These are phyloP conservation scores for Menura novaehollandiae DNA, from an alignment of 2,113 vertebrate genomes.

Conservation along the genomic window DNA sequence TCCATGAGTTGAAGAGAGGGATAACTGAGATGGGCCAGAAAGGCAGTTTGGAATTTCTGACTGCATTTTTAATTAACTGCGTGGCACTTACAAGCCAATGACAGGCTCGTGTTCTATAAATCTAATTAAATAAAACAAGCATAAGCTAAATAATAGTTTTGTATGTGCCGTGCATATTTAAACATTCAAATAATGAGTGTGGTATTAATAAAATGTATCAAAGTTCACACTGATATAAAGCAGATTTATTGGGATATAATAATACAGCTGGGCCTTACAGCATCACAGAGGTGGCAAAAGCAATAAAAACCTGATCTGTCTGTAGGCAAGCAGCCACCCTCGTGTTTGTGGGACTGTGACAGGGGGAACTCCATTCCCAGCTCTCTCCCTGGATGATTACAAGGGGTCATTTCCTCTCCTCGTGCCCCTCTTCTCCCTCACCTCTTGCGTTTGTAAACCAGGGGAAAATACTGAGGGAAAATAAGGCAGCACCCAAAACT, in stretches of 20 bases:
- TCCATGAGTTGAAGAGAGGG: background rate
- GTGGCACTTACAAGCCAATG: background rate
- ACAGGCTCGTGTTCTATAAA: background rate
- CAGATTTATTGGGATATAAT: background rate
- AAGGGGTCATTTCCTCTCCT: background rate
- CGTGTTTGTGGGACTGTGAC: background rate
- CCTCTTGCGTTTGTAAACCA: background rate
- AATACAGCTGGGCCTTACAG: background rate
- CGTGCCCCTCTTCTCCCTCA: background rate
- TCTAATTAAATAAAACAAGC: slow-evolving; percentile 15
- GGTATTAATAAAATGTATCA: background rate
- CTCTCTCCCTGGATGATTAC: background rate
- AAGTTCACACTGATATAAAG: background rate
- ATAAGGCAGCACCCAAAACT: fast-evolving
- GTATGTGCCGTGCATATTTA: background rate
- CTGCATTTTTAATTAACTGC: background rate
- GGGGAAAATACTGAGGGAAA: background rate
- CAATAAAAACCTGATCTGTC: slow-evolving; percentile 12
- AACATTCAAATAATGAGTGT: background rate
- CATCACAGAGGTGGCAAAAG: slow-evolving; percentile 12
- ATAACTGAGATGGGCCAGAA: background rate
- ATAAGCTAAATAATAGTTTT: background rate
- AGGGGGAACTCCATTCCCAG: background rate
- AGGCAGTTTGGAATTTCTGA: background rate
- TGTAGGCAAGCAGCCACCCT: slow-evolving; percentile 7